Conservation (phyloP, 2,113 vertebrate genomes). For the Anguilla japonica region DNA sequence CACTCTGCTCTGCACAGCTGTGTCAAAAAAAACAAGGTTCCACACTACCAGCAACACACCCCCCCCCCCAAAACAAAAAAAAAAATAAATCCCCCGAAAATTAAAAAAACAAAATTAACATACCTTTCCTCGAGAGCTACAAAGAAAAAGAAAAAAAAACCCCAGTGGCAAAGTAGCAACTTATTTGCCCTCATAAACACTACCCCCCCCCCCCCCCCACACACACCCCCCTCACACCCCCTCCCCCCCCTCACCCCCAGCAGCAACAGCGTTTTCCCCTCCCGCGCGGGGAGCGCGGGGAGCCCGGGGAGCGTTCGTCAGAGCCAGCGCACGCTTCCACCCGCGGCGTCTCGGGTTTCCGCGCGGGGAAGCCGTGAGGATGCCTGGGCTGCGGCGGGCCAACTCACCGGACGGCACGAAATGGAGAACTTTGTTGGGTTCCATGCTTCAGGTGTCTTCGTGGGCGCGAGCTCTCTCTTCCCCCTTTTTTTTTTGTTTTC, state of each 20-base stretch:
- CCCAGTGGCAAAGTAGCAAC: conserved; percentile 10
- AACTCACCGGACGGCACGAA: conserved; percentile 70
- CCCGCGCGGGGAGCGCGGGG: too few relatives aligned
- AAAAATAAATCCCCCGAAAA: neutral
- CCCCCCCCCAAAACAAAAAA: too few relatives aligned
- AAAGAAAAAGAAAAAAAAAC: neutral
- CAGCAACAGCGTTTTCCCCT: conserved; percentile 15
- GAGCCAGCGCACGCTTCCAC: conserved; percentile 38
- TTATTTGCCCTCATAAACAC: neutral
- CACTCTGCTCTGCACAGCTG: neutral
- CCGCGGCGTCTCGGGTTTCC: conserved; percentile 50
- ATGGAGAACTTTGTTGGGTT: conserved; percentile 58
- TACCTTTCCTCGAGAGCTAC: neutral
- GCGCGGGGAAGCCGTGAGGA: conserved; percentile 36
- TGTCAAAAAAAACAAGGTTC: neutral
- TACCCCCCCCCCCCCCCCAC: neutral
- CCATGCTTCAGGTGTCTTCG: conserved; percentile 56
- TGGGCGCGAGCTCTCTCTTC: conserved; percentile 31
- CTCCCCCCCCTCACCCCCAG: neutral
- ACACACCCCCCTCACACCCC: too few relatives aligned
- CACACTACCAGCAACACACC: neutral
- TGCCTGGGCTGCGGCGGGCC: neutral
- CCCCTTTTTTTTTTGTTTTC: neutral
- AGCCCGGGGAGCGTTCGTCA: conserved; percentile 12
- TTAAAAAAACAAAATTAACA: neutral